A percentile compares a stretch with the other conserved stretches of the same genome.
Evolutionary conservation across 2,888 invertebrate genomes (phyloP).

Genomic region (Drosophila subquinaria): DNA sequence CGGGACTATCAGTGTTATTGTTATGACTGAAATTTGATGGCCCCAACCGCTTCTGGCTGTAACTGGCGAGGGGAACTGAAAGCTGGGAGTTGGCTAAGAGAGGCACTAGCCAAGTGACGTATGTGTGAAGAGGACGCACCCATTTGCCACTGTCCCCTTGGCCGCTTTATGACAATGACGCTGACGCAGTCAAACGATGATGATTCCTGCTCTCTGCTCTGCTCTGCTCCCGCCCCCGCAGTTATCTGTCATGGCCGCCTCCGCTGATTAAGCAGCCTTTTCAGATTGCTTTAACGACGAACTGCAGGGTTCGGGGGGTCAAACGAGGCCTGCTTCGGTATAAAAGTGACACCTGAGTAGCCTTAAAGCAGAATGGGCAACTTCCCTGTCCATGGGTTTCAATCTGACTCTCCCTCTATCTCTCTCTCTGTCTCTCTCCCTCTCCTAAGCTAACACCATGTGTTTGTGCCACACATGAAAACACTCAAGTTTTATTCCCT

Average conservation of each 20-base stretch:
- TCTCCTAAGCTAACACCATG: background rate
- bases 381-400: conserved; percentile 21
- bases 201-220: conserved; percentile 32
- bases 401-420: background rate
- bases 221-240: conserved; percentile 44
- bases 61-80: conserved; percentile 3
- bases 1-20: conserved; percentile 80
- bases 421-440: background rate
- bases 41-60: conserved; percentile 67
- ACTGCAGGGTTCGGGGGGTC: conserved; percentile 5
- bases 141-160: background rate
- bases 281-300: conserved; percentile 57
- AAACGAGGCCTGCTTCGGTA: conserved; percentile 4
- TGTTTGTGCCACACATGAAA: conserved; percentile 40
- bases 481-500: conserved; percentile 75
- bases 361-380: conserved; percentile 6
- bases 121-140: conserved; percentile 40
- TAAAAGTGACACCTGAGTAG: conserved; percentile 65
- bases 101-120: conserved; percentile 54
- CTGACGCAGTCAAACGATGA: conserved; percentile 65
- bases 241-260: conserved; percentile 55
- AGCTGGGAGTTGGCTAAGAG: background rate
- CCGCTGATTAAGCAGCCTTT: conserved; percentile 37
- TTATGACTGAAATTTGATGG: conserved; percentile 81
- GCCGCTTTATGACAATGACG: conserved; percentile 54